Conservation (phyloP, 2,797 vertebrate species). For the Phataginus tetradactyla region DNA sequence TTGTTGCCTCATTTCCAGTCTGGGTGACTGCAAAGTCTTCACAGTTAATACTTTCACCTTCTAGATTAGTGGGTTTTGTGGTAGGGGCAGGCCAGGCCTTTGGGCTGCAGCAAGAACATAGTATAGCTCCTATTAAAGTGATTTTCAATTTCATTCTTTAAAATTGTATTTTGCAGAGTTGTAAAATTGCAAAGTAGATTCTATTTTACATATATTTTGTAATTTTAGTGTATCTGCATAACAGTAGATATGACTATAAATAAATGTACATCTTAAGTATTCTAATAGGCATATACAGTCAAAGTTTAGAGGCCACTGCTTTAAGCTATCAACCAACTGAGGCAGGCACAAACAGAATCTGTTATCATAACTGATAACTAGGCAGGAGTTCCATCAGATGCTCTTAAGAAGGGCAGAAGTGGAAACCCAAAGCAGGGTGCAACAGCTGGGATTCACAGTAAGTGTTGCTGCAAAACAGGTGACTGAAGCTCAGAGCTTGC, state of each 20-base stretch:
- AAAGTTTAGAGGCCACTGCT: not conserved
- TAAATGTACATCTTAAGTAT: not conserved
- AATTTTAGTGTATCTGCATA: not conserved
- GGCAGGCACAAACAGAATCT: not conserved
- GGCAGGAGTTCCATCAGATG: not conserved
- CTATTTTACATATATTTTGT: not conserved
- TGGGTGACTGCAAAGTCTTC: not conserved
- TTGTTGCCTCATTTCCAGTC: not conserved
- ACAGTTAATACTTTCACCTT: not conserved
- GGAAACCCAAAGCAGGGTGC: not conserved
- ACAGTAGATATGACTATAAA: not conserved
- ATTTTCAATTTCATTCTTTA: not conserved
- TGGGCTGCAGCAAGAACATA: not conserved
- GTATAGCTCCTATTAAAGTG: not conserved
- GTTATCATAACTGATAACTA: not conserved
- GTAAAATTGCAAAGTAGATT: not conserved
- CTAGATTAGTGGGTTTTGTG: not conserved
- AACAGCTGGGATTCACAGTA: not conserved
- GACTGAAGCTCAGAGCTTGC: not conserved
- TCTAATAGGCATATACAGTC: not conserved
- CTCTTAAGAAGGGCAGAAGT: not conserved
- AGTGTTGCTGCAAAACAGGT: not conserved
- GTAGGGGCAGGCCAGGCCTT: not conserved
- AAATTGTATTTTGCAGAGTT: not conserved
- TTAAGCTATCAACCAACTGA: not conserved